Evolutionary conservation across 2,888 invertebrate genomes (phyloP).

Genomic region (Apotomis capreana): DNA sequence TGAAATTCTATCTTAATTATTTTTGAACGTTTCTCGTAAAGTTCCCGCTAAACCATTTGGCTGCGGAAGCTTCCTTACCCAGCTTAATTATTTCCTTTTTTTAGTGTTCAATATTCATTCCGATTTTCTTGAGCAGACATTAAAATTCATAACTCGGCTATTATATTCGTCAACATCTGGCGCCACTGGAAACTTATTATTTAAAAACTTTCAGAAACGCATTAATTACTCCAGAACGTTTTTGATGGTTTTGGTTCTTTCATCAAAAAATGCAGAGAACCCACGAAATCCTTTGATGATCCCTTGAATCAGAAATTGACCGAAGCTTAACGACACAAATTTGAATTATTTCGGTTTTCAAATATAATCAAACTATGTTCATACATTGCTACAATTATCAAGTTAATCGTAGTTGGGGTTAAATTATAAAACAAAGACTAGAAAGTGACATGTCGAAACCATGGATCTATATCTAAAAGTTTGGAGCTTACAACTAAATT

Average conservation of each 20-base stretch:
- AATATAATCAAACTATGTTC: too few relatives aligned
- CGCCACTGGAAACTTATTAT: constrained; percentile 69
- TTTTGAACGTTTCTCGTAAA: constrained; percentile 69
- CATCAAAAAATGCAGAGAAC: not conserved
- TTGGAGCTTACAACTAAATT: too few relatives aligned
- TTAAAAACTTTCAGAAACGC: constrained; percentile 62
- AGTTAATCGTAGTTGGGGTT: too few relatives aligned
- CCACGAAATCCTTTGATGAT: not conserved
- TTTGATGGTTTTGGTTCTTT: constrained; percentile 4
- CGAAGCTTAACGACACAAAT: not conserved
- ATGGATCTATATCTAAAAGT: too few relatives aligned
- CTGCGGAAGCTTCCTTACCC: constrained; percentile 68
- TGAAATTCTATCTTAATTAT: constrained; percentile 74
- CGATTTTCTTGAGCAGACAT: constrained; percentile 72
- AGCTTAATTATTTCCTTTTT: constrained; percentile 74
- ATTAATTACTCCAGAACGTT: constrained; percentile 65
- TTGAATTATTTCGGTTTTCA: not conserved
- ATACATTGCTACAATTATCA: too few relatives aligned
- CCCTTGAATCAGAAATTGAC: not conserved
- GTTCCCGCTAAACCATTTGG: constrained; percentile 66
- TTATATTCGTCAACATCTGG: constrained; percentile 78
- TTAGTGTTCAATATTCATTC: constrained; percentile 75
- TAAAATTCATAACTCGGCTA: constrained; percentile 78
- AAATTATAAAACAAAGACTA: too few relatives aligned
- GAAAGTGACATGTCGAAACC: too few relatives aligned